Evolutionary conservation across 1,140 invertebrate species (phyloP).

Genomic region (Pissodes strobi): DNA sequence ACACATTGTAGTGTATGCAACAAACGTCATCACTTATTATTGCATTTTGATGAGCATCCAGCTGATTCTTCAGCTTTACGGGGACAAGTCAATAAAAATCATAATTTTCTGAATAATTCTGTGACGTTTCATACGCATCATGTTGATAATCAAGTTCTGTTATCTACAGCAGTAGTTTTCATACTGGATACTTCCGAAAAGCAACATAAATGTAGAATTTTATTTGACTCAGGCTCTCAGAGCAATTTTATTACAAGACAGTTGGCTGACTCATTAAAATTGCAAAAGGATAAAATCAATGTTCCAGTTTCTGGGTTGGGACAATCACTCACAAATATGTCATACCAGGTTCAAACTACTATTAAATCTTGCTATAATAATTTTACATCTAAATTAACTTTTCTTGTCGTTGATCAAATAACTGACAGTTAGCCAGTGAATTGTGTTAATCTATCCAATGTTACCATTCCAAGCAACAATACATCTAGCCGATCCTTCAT

Average conservation of each 20-base stretch:
- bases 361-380: neutral
- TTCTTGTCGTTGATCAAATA: constrained; percentile 4
- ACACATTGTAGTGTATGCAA: neutral
- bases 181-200: neutral
- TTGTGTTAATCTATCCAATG: neutral
- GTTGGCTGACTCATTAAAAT: neutral
- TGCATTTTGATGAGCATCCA: constrained; percentile 15
- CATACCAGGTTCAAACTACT: neutral
- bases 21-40: constrained; percentile 13
- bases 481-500: neutral
- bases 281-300: neutral
- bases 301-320: neutral
- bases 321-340: neutral
- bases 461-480: neutral
- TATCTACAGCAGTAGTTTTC: too few species aligned
- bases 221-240: too few species aligned
- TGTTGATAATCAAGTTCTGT: neutral
- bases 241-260: constrained; percentile 1
- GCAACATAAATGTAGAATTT: neutral
- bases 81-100: neutral
- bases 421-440: neutral
- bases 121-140: neutral
- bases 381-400: neutral
- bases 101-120: neutral
- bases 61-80: neutral